A percentile compares a stretch with the other conserved stretches of the same genome.
Evolutionary conservation across 2,797 vertebrate genomes (phyloP).

Genomic region (Acanthornis magna): DNA sequence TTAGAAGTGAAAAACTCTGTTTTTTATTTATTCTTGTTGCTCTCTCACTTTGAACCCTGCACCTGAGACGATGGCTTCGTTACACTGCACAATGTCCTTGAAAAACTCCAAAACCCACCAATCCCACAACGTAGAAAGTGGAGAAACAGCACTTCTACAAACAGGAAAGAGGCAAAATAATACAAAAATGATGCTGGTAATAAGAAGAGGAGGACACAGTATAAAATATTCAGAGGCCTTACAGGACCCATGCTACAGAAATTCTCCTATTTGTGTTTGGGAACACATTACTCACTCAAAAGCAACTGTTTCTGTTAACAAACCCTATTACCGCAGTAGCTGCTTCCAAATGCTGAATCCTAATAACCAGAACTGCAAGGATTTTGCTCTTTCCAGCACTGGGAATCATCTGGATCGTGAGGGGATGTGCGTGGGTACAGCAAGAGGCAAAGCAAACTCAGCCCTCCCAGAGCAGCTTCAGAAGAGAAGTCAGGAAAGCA

Average conservation of each 20-base stretch:
- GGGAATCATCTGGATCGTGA: neutral
- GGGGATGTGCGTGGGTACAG: neutral
- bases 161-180: neutral
- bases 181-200: neutral
- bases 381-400: neutral
- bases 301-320: neutral
- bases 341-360: neutral
- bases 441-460: neutral
- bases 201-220: neutral
- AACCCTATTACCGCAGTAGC: neutral
- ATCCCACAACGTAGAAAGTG: neutral
- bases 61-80: neutral
- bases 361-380: neutral
- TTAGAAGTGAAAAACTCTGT: neutral
- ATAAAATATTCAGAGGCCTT: neutral
- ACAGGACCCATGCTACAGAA: neutral
- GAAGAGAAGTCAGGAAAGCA: neutral
- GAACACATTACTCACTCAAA: neutral
- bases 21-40: neutral
- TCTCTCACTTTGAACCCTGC: neutral
- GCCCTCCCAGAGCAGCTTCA: neutral
- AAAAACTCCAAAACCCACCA: neutral
- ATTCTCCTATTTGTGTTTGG: neutral
- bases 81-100: neutral
- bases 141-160: neutral